Conservation (phyloP, 2,113 vertebrate species). For the Corvus cornix region DNA sequence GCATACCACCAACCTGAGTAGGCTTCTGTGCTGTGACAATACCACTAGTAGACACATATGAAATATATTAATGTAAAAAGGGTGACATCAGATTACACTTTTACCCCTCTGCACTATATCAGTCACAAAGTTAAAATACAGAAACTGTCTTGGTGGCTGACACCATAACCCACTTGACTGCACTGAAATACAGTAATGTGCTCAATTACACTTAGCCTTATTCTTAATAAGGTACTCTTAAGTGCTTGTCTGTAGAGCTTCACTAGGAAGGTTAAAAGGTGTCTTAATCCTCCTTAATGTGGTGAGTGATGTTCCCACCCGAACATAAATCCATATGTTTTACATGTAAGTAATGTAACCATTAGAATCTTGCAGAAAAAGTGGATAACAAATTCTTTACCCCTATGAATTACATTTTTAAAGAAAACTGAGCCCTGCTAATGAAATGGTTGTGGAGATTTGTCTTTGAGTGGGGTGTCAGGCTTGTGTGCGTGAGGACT, state of each 20-base stretch:
- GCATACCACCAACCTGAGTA: neutral
- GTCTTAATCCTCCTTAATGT: neutral
- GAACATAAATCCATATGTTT: neutral
- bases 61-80: neutral
- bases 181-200: neutral
- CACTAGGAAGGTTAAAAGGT: neutral
- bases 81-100: neutral
- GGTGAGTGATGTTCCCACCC: neutral
- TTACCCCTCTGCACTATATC: neutral
- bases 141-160: neutral
- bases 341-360: neutral
- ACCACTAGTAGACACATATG: neutral
- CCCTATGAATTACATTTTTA: neutral
- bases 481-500: fast-evolving
- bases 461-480: neutral
- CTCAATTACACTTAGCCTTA: neutral
- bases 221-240: neutral
- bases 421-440: neutral
- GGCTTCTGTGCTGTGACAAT: neutral
- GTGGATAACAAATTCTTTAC: neutral
- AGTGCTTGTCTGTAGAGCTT: neutral
- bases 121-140: neutral
- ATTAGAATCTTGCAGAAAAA: neutral
- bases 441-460: neutral
- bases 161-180: neutral